Base-by-base conservation (phyloP, 2,888 invertebrate species). In the Acronicta psi region DNA sequence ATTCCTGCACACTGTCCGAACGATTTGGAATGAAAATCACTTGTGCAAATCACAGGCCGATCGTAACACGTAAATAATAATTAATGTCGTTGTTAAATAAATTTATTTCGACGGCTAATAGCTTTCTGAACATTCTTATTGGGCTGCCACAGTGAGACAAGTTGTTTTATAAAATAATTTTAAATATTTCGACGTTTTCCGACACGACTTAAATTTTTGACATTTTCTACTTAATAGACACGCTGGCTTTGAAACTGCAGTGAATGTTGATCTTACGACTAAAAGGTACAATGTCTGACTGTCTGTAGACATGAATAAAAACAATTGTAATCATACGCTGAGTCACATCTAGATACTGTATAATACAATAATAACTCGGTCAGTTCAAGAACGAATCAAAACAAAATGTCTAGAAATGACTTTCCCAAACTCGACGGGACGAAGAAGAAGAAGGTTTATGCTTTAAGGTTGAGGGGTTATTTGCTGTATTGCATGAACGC, bases 51-150 rank as follows among this genome's bases (percentile, higher is more conserved):
- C 69, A 58, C 74, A 51, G 20, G 14, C 31, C 20, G 53, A 29
- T 64, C 49, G 59, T 42, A 52, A 50, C 49, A 55, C 49, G 61
- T 69, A 73, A 56, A 69, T 66, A 58, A 55, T 66, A 74, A 62
- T 70, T 52, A 73, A 69, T 41, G 70, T 66, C 66, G 49, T 42
- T 51, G 55, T 66, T 53, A 66, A 55, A 57, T 52, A 31, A 59
- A 72, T 72, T 66, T 69, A 72, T 73, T 59, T 69, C 46, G 59
- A 69, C 59, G 10, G 23, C 16, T 17, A 34, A 66, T 42, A 17
- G 43, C 42, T 65, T 61, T 56, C 51, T 13, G 49, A 37, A 14
- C 49, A 34, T 45, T 51, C 14, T 53, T 56, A 38, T 55, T 46
- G 54, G 41, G n/a, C 29, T 37, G 50, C 40, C 44, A 38, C 43